Percentiles rank a stretch among this genome's conserved stretches.
phyloP scores from a whole-genome alignment of 2,797 vertebrate genomes.

The Hybognathus amarus region DNA sequence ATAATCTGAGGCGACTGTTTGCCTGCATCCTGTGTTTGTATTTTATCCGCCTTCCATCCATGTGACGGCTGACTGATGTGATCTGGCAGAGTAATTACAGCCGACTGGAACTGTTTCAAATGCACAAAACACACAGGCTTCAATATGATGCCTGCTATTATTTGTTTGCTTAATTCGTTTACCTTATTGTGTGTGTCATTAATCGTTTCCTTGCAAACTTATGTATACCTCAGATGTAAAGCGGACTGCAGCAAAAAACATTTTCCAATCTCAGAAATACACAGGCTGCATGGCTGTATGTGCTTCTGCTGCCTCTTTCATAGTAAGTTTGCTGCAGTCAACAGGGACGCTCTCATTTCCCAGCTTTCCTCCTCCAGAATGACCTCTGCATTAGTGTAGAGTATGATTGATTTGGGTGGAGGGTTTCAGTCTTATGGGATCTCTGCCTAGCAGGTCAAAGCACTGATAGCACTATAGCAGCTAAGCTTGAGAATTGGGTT shows the following conservation, averaged over 20 bases:
- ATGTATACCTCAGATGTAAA: not conserved
- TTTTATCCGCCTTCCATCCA: constrained; percentile 11
- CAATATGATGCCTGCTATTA: not conserved
- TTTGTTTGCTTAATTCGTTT: not conserved
- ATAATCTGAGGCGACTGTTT: constrained; percentile 46
- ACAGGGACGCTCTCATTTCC: not conserved
- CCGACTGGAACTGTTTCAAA: constrained; percentile 10
- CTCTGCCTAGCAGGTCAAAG: not conserved
- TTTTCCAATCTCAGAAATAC: not conserved
- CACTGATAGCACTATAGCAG: not conserved
- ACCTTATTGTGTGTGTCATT: not conserved
- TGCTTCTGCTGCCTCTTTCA: not conserved
- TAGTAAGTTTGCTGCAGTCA: constrained; percentile 30
- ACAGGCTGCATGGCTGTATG: too few relatives aligned
- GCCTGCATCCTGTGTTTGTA: constrained; percentile 55
- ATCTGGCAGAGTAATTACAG: constrained; percentile 48
- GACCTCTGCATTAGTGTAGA: constrained; percentile 30
- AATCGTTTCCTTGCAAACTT: not conserved
- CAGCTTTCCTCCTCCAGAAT: constrained; percentile 21
- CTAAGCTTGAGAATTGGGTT: constrained; percentile 36
- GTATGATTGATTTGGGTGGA: constrained; percentile 46
- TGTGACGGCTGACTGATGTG: constrained; percentile 31
- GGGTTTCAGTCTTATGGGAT: constrained; percentile 23
- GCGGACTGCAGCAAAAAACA: not conserved
- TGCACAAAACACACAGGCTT: not conserved